phyloP scores from a whole-genome alignment of 1,140 invertebrate species.

The Drosophila lini region DNA sequence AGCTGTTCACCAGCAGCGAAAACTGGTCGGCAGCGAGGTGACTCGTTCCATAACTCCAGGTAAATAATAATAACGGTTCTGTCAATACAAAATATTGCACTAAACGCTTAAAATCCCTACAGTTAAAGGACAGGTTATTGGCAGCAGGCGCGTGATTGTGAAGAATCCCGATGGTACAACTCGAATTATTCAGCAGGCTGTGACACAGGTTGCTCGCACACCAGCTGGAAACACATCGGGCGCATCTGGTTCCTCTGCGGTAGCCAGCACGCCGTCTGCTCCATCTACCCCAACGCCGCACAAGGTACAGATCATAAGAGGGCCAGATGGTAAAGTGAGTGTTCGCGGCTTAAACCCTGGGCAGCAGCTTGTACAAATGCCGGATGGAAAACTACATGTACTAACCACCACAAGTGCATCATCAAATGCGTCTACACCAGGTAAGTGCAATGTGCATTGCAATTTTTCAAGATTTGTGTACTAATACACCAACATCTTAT shows the following conservation, averaged over 20 bases:
- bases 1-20: conserved; percentile 92
- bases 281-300: conserved; percentile 86
- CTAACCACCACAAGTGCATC: conserved; percentile 86
- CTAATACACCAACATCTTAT: not conserved
- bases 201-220: conserved; percentile 59
- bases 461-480: no score
- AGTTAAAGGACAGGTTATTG: conserved; percentile 78
- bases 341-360: conserved; percentile 95
- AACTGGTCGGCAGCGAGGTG: conserved; percentile 80
- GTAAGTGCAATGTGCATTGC: conserved; percentile 7
- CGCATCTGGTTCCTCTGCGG: conserved; percentile 55
- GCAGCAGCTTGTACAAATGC: conserved; percentile 96
- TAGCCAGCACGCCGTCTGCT: conserved; percentile 23
- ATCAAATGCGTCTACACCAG: conserved; percentile 70
- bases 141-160: conserved; percentile 88
- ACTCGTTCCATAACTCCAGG: conserved; percentile 59
- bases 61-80: not conserved
- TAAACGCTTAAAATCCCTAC: not conserved
- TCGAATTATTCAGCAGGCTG: conserved; percentile 88
- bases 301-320: conserved; percentile 95
- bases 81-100: no score
- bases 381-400: conserved; percentile 96
- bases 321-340: conserved; percentile 95
- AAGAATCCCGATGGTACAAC: conserved; percentile 92
- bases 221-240: conserved; percentile 46